Evolutionary conservation across 2,797 vertebrate species (phyloP).

Genomic region (Leucoraja ocellata): DNA sequence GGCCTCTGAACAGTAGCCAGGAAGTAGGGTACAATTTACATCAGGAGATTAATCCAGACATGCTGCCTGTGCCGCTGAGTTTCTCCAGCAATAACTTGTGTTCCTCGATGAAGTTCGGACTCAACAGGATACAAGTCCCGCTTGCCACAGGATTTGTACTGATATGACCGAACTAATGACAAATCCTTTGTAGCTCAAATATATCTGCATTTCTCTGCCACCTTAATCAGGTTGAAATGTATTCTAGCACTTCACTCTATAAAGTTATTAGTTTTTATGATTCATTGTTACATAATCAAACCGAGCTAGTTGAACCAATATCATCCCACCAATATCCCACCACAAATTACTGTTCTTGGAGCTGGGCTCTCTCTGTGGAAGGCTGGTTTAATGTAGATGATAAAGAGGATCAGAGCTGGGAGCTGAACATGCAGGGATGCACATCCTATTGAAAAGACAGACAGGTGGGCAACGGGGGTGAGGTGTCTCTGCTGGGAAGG

Average conservation of each 20-base stretch:
- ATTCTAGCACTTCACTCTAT: background rate
- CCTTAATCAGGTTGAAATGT: background rate
- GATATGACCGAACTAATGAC: background rate
- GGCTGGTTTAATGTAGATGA: background rate
- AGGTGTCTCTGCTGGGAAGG: too few relatives aligned
- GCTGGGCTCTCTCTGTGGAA: background rate
- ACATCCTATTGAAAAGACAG: too few relatives aligned
- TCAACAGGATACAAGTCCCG: background rate
- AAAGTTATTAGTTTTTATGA: background rate
- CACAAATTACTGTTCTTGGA: background rate
- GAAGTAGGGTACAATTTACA: too few relatives aligned
- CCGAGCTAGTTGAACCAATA: background rate
- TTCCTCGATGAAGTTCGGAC: background rate
- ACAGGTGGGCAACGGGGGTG: too few relatives aligned
- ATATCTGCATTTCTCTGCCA: background rate
- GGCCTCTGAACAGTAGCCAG: too few relatives aligned
- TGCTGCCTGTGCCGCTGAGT: too few relatives aligned
- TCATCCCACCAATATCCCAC: background rate
- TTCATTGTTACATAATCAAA: background rate
- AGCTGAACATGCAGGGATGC: too few relatives aligned
- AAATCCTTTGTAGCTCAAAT: background rate
- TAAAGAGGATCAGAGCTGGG: too few relatives aligned
- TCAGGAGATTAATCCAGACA: too few relatives aligned
- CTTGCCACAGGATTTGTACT: background rate
- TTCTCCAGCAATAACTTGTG: too few relatives aligned